Evolutionary conservation across 2,888 invertebrate species (phyloP), one percentile per base, ranked within the genome.

Genomic region (Microctonus brassicae): DNA sequence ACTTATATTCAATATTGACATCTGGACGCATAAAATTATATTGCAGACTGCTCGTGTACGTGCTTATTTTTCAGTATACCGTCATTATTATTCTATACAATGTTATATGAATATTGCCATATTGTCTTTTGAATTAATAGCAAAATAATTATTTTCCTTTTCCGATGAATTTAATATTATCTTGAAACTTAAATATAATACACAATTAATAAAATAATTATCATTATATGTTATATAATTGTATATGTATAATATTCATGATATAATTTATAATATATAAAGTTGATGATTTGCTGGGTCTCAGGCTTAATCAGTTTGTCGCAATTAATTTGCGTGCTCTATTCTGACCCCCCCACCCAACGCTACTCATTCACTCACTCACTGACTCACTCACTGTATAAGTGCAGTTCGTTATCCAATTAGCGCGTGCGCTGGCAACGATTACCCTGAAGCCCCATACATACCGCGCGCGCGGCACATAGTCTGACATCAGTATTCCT

Each of bases 381-480:
- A n/a, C 17, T 47, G 17, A 47, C 47, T 52, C 24, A 57, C 58
- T 67, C 67, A 58, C 58, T 29, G 42, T 17, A n/a, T n/a, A 34
- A 36, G 64, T 29, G 52, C 24, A 60, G 47, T 70, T 70, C 33
- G 70, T 70, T 71, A 71, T 66, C 66, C 66, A 71, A 71, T 71
- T 71, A 71, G 66, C 70, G 61, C 62, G 70, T 71, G 66, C 61
- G 62, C 70, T 61, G 34, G 24, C 36, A 61, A 65, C 53, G 47
- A 66, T 71, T 71, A 71, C 66, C 52, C 36, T 42, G 66, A 66
- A 71, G 66, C 66, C 61, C 58, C 61, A 66, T 13, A 47, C 10
- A 26, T 2, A 60, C 11, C n/a, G n/a, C n/a, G n/a, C 10, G 22
- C 47, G 17, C 47, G 47, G 47, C 47, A 17, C 6, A 47, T 47